phyloP scores from a whole-genome alignment of 2,797 vertebrate genomes.

The Tapirus indicus region DNA sequence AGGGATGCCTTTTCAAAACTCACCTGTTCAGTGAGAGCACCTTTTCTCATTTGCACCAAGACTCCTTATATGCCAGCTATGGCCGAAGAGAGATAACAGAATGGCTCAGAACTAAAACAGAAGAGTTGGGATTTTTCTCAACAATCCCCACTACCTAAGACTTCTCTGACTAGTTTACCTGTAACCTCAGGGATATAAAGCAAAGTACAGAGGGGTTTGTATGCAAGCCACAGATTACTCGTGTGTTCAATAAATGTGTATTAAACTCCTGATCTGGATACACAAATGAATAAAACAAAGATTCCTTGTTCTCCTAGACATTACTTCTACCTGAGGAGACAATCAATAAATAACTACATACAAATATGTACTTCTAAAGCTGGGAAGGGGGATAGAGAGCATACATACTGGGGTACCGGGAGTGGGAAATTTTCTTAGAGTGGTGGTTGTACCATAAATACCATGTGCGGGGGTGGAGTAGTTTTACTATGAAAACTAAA shows the following conservation, averaged over 20 bases:
- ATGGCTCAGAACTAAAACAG: background rate
- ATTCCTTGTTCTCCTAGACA: background rate
- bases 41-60: background rate
- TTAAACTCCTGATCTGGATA: slow-evolving; percentile 14
- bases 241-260: slow-evolving; percentile 10
- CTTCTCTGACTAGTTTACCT: background rate
- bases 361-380: background rate
- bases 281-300: slow-evolving; percentile 49
- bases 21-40: background rate
- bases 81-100: background rate
- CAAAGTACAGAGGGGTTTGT: background rate
- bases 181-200: background rate
- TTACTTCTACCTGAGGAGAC: slow-evolving; percentile 42
- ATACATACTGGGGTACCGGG: too few species aligned
- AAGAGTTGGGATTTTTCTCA: background rate
- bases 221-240: background rate
- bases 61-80: background rate
- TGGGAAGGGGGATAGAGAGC: background rate
- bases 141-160: background rate
- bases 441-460: background rate
- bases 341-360: slow-evolving; percentile 47
- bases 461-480: background rate
- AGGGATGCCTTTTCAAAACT: background rate
- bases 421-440: background rate
- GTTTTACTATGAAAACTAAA: slow-evolving; percentile 55